Base-by-base conservation (phyloP, 1,140 invertebrate genomes). In the Papilio polyxenes region DNA sequence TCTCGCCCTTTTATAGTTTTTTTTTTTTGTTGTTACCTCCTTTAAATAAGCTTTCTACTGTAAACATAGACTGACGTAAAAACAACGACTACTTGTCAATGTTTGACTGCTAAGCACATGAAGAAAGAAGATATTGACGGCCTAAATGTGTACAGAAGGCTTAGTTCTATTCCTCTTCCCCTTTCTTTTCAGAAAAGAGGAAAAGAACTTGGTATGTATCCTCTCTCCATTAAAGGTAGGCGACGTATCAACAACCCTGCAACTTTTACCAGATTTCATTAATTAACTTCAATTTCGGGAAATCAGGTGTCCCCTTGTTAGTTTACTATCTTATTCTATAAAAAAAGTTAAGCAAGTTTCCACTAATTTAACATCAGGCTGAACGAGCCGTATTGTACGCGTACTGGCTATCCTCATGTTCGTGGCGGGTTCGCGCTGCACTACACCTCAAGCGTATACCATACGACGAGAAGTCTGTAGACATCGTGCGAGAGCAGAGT, bases 361-460 rank as follows among this genome's bases (percentile, higher is more conserved):
- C 6, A 17, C 3, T 4, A 59, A n/a, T 59, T n/a, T 59, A 77
- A 23, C 49, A 74, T 37, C 74, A 89, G 89, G 84, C 40, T 76
- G 80, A 87, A 82, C 83, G 87, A 49, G 89, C 88, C n/a, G 88
- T 94, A 23, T 83, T 95, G 3, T 92, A 95, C 80, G 92, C 89
- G 2, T 95, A 89, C 83, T 94, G 91, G 89, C 82, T 91, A 15
- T 95, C 94, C 5, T 95, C 94, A 0, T 95, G 94, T 78, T 89
- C 93, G 0, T 95, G 94, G 94, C 88, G 94, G 0, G 94, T 94
- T 6, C 88, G 94, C 8, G 92, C 92, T 7, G 92, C 91, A 0
- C 81, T 95, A 65, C 85, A 90, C 20, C 49, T 90, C 8, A 95
- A 95, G 75, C 65, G 85, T 4, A 87, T 95, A 7, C 83, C 88